phyloP scores from a whole-genome alignment of 2,888 invertebrate genomes.

The Drosophila prostipennis region DNA sequence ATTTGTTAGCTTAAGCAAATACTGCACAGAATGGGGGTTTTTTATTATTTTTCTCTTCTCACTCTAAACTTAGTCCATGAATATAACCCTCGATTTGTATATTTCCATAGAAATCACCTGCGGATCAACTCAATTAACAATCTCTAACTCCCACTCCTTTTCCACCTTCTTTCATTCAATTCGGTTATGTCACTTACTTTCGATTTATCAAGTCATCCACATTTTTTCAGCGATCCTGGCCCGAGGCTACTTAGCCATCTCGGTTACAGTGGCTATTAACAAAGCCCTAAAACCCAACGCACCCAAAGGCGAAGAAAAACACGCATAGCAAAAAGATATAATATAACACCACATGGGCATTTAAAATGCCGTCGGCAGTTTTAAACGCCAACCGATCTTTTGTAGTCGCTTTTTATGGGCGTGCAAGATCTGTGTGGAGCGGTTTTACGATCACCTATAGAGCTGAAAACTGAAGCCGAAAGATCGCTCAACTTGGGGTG shows the following conservation, averaged over 20 bases:
- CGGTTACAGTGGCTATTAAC: constrained; percentile 24
- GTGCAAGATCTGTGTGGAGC: constrained; percentile 58
- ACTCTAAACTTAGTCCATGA: too few relatives aligned
- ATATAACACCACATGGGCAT: constrained; percentile 46
- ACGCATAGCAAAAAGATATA: constrained; percentile 25
- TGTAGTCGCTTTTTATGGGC: constrained; percentile 73
- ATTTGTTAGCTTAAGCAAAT: not conserved
- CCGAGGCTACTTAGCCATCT: constrained; percentile 41
- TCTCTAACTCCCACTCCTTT: constrained; percentile 6
- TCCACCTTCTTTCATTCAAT: constrained; percentile 24
- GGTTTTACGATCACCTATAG: constrained; percentile 60
- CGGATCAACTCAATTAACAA: constrained; percentile 23
- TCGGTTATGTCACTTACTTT: constrained; percentile 47
- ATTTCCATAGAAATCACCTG: constrained; percentile 16
- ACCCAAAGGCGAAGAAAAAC: constrained; percentile 26
- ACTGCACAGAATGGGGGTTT: not conserved
- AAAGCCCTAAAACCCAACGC: constrained; percentile 28
- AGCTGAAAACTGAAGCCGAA: constrained; percentile 28
- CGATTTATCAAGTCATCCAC: constrained; percentile 37
- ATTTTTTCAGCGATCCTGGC: constrained; percentile 21
- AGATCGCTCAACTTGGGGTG: constrained; percentile 44
- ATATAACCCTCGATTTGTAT: not conserved
- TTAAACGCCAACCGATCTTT: constrained; percentile 51
- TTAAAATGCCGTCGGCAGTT: constrained; percentile 68
- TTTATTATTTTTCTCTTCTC: too few relatives aligned